phyloP scores from a whole-genome alignment of 92 coral and sea anemone genomes.

The Paramuricea clavata region DNA sequence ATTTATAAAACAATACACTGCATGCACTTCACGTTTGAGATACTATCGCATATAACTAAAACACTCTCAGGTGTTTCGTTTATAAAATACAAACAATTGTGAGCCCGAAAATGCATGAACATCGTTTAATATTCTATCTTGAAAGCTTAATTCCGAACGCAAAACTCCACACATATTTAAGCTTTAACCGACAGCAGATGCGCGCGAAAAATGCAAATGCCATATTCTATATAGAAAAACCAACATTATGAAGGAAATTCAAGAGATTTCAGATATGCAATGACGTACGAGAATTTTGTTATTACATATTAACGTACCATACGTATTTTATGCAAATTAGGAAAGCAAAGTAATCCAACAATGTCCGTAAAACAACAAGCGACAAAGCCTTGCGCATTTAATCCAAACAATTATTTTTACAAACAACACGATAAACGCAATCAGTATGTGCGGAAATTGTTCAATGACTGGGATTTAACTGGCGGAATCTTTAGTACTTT shows the following conservation, averaged over 20 bases:
- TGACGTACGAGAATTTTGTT: background rate
- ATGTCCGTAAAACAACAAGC: slow-evolving; percentile 24
- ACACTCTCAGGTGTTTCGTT: too few relatives aligned
- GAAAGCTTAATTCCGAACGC: too few relatives aligned
- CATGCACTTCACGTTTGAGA: too few relatives aligned
- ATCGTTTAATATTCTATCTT: too few relatives aligned
- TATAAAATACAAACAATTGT: too few relatives aligned
- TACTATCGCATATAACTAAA: too few relatives aligned
- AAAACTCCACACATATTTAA: too few relatives aligned
- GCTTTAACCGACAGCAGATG: background rate
- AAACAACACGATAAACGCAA: slow-evolving; percentile 5
- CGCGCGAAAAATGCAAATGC: background rate
- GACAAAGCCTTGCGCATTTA: background rate
- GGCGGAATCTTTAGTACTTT: background rate
- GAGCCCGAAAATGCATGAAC: too few relatives aligned
- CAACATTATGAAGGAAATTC: background rate
- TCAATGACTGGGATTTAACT: background rate
- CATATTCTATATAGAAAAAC: background rate
- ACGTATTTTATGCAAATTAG: slow-evolving; percentile 4
- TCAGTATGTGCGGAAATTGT: slow-evolving; percentile 1
- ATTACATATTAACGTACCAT: background rate
- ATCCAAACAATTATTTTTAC: background rate
- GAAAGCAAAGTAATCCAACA: slow-evolving; percentile 14
- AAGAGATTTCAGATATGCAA: background rate
- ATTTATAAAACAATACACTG: too few relatives aligned